phyloP scores from a whole-genome alignment of 2,113 vertebrate genomes.

The Xyrauchen texanus region DNA sequence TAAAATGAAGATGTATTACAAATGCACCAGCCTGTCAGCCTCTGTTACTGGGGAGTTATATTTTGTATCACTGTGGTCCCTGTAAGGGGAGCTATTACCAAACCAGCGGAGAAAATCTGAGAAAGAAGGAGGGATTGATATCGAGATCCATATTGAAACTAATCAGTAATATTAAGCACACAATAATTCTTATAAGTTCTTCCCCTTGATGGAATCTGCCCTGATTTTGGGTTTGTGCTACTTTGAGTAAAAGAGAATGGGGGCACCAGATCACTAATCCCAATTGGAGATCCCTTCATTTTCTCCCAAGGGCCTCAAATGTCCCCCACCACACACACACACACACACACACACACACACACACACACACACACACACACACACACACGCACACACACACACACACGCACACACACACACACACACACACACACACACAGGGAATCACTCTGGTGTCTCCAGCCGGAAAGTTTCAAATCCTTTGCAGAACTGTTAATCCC shows the following conservation, averaged over 20 bases:
- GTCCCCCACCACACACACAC: conserved; percentile 17
- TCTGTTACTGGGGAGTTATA: background rate
- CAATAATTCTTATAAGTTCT: conserved; percentile 63
- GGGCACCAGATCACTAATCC: conserved; percentile 69
- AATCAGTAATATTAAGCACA: conserved; percentile 60
- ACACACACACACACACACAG: conserved; percentile 21
- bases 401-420: conserved; percentile 32
- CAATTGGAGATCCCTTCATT: conserved; percentile 59
- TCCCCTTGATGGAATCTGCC: conserved; percentile 71
- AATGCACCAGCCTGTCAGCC: background rate
- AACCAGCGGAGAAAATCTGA: conserved; percentile 33
- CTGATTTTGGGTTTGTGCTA: conserved; percentile 66
- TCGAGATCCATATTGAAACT: conserved; percentile 25
- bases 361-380: conserved; percentile 6
- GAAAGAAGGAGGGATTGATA: conserved; percentile 15
- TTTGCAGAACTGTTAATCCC: conserved; percentile 60
- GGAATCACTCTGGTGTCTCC: conserved; percentile 58
- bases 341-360: conserved; percentile 6
- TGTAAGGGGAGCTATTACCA: background rate
- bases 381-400: conserved; percentile 29
- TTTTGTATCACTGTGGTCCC: background rate
- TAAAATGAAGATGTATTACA: background rate
- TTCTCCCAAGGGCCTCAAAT: conserved; percentile 57
- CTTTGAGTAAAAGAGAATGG: conserved; percentile 75
- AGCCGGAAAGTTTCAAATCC: conserved; percentile 66